These are phyloP conservation scores for Pseudopleuronectes americanus DNA, from an alignment of 2,797 vertebrate genomes.

Conservation along the genomic window DNA sequence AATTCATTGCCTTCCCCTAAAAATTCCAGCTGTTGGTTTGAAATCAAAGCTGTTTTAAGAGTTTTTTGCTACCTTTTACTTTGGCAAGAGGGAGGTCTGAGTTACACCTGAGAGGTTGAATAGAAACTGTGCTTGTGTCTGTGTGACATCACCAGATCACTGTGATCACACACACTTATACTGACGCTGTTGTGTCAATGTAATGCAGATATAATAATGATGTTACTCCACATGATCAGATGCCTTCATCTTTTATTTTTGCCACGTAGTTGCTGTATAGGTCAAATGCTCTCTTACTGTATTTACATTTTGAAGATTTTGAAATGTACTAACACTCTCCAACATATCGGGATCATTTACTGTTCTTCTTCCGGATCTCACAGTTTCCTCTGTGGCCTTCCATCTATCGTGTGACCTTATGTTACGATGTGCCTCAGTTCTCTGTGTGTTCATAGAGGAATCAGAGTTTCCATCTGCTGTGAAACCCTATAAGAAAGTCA, in stretches of 20 bases:
- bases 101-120: not conserved
- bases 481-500: too few relatives aligned
- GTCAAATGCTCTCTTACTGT: constrained; percentile 19
- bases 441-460: constrained; percentile 17
- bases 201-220: constrained; percentile 34
- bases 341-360: not conserved
- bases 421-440: constrained; percentile 62
- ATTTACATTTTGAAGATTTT: constrained; percentile 34
- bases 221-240: constrained; percentile 25
- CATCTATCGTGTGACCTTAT: constrained; percentile 17
- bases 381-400: constrained; percentile 21
- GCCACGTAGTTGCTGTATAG: constrained; percentile 51
- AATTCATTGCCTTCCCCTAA: not conserved
- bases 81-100: not conserved
- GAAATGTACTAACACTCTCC: constrained; percentile 30
- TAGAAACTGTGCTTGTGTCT: constrained; percentile 1
- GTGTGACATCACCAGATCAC: not conserved
- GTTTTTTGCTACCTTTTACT: not conserved
- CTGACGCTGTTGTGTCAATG: constrained; percentile 15
- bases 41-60: too few relatives aligned
- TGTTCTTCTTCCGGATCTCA: not conserved
- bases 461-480: too few relatives aligned
- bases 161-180: constrained; percentile 7
- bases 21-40: not conserved
- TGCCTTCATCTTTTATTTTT: constrained; percentile 54